Percentiles rank a stretch among this genome's conserved stretches.
These are phyloP conservation scores for Ophion obscuratus DNA, from an alignment of 2,888 invertebrate genomes.

Conservation along the genomic window DNA sequence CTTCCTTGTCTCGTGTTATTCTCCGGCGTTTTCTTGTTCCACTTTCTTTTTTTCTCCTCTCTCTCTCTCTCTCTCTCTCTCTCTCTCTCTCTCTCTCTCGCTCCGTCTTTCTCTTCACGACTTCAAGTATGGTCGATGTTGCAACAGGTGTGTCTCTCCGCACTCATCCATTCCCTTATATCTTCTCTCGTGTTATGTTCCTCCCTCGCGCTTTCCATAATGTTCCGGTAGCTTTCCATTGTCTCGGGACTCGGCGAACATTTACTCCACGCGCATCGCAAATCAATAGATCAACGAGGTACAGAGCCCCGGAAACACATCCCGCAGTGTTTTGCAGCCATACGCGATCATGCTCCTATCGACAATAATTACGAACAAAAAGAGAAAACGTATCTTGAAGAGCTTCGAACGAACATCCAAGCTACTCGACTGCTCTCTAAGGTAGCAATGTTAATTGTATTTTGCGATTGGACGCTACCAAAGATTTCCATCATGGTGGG, in stretches of 20 bases:
- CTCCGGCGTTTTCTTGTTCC: constrained; percentile 30
- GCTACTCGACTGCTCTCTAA: not conserved
- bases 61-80: not conserved
- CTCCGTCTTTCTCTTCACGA: constrained; percentile 10
- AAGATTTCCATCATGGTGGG: too few species aligned
- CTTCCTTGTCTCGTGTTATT: constrained; percentile 12
- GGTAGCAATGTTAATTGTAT: constrained; percentile 19
- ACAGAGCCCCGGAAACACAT: constrained; percentile 29
- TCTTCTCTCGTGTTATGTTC: constrained; percentile 34
- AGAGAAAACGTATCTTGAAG: not conserved
- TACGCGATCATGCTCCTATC: constrained; percentile 6
- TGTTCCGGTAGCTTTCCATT: constrained; percentile 65
- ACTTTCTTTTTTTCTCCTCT: constrained; percentile 23
- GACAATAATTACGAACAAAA: constrained; percentile 18
- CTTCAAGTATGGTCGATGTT: constrained; percentile 44
- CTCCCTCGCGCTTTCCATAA: constrained; percentile 46
- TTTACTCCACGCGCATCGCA: constrained; percentile 25
- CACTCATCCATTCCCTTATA: constrained; percentile 67
- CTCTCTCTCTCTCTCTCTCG: not conserved
- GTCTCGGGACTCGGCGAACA: constrained; percentile 47
- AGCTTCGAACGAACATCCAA: not conserved
- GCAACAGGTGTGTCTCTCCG: constrained; percentile 62
- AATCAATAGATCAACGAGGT: constrained; percentile 56
- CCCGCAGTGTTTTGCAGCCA: too few species aligned
- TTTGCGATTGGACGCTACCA: not conserved